Evolutionary conservation across 2,113 vertebrate genomes (phyloP).

Genomic region (Odontesthes bonariensis): DNA sequence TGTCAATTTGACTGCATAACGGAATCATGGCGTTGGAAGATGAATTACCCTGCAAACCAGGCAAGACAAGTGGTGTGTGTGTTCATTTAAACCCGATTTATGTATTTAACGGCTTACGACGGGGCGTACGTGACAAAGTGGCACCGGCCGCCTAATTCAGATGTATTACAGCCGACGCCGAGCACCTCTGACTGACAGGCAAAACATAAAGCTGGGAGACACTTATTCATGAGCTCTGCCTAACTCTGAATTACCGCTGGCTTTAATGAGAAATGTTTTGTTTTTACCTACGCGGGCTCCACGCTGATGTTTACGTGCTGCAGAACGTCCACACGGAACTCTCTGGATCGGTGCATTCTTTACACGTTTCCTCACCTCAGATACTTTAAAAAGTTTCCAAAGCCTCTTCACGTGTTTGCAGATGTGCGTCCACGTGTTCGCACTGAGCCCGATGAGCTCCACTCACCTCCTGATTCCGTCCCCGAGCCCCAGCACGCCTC

Average conservation of each 20-base stretch:
- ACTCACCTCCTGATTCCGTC: constrained; percentile 33
- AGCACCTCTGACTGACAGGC: constrained; percentile 67
- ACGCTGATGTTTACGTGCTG: constrained; percentile 49
- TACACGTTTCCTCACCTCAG: neutral
- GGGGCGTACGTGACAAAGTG: constrained; percentile 72
- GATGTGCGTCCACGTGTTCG: neutral
- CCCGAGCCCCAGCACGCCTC: neutral
- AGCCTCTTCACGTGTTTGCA: neutral
- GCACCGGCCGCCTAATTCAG: constrained; percentile 78
- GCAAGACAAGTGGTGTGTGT: constrained; percentile 83
- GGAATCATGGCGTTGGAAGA: constrained; percentile 83
- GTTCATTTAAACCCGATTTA: constrained; percentile 85
- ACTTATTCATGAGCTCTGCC: constrained; percentile 59
- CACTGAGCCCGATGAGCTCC: too few species aligned
- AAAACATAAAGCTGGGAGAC: constrained; percentile 68
- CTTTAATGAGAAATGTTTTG: constrained; percentile 42
- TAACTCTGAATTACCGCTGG: constrained; percentile 22
- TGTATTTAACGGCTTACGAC: constrained; percentile 81
- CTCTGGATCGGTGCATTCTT: too few species aligned
- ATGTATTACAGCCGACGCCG: constrained; percentile 74
- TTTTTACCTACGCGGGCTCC: constrained; percentile 37
- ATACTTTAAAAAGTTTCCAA: neutral
- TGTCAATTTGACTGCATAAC: constrained; percentile 86
- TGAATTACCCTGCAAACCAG: constrained; percentile 83
- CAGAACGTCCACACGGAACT: constrained; percentile 51